These are phyloP conservation scores for Artibeus lituratus DNA, from an alignment of 2,797 vertebrate species.

Conservation along the genomic window DNA sequence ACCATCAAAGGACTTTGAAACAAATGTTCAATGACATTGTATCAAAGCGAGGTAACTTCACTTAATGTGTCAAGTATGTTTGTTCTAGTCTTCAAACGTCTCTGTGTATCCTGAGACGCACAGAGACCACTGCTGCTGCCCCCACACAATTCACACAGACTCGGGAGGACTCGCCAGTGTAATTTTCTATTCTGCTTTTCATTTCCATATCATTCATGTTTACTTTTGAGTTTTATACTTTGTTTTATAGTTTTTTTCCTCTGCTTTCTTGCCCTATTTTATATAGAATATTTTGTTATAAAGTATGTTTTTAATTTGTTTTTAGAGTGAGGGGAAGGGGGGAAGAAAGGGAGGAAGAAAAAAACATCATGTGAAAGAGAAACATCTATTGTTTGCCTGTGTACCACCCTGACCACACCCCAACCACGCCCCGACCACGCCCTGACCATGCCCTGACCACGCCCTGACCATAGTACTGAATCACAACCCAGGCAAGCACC, in stretches of 20 bases:
- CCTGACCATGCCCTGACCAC: too few relatives aligned
- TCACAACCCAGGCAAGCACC: not conserved
- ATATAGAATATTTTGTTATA: not conserved
- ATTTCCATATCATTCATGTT: not conserved
- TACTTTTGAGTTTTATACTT: not conserved
- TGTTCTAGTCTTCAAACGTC: not conserved
- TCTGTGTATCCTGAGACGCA: not conserved
- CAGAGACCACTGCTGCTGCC: not conserved
- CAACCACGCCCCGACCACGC: not conserved
- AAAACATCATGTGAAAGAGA: not conserved
- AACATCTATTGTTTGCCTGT: not conserved
- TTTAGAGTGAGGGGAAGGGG: not conserved
- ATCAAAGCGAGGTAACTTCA: not conserved
- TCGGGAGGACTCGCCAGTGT: not conserved
- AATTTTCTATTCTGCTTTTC: not conserved
- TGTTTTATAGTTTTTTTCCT: not conserved
- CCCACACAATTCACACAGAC: not conserved
- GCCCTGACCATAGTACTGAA: not conserved
- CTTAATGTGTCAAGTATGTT: not conserved
- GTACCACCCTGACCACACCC: too few relatives aligned
- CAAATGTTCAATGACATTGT: not conserved
- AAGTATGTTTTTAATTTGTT: not conserved
- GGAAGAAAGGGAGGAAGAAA: not conserved
- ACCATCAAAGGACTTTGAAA: conserved; percentile 26
- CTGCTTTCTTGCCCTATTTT: not conserved